Evolutionary conservation across 1,140 invertebrate genomes (phyloP).

Genomic region (Contarinia nasturtii): DNA sequence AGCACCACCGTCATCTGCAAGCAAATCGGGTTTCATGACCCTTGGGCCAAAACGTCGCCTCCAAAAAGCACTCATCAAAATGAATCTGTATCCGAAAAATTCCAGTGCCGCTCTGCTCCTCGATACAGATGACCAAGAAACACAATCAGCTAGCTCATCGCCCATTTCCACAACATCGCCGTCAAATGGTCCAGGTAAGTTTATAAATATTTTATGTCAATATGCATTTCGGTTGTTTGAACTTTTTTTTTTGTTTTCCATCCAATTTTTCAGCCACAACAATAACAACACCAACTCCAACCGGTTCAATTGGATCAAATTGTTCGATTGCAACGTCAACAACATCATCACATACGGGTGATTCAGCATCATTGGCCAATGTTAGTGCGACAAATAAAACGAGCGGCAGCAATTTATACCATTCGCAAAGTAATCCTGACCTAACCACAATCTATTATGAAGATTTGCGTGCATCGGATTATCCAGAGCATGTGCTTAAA

Average conservation of each 20-base stretch:
- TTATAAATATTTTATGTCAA: not conserved
- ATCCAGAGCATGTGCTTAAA: conserved; percentile 94
- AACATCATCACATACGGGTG: conserved; percentile 8
- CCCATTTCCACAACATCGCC: conserved; percentile 4
- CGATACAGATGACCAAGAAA: not conserved
- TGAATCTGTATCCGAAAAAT: conserved; percentile 79
- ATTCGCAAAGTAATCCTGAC: conserved; percentile 83
- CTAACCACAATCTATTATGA: conserved; percentile 37
- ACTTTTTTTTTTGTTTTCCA: not conserved
- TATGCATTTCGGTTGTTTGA: not conserved
- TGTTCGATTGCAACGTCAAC: conserved; percentile 9
- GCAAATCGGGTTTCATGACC: conserved; percentile 64
- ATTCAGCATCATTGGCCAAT: conserved; percentile 6
- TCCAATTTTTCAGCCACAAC: not conserved
- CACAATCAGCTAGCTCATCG: not conserved
- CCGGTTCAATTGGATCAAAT: conserved; percentile 1
- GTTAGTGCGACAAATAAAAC: conserved; percentile 11
- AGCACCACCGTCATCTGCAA: conserved; percentile 6
- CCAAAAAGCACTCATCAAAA: conserved; percentile 76
- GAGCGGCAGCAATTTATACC: conserved; percentile 37
- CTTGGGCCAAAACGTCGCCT: conserved; percentile 64
- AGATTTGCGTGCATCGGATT: conserved; percentile 34
- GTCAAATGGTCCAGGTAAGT: not conserved
- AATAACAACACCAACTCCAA: not conserved
- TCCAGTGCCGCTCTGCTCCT: conserved; percentile 11